Conservation (phyloP, 92 coral and sea anemone genomes). For the Virgularia gustaviana region DNA sequence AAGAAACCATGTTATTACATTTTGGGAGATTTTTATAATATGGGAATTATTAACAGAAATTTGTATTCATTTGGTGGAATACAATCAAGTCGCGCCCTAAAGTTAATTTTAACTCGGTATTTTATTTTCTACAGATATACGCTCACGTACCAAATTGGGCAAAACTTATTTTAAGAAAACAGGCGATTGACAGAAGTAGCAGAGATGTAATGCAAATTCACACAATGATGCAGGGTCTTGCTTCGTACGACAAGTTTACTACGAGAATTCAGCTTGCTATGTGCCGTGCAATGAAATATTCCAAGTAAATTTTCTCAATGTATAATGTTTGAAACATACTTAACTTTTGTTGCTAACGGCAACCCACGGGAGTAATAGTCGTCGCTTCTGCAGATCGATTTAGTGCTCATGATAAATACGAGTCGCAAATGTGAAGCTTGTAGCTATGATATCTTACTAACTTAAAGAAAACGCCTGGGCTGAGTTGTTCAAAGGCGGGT, state of each 20-base stretch:
- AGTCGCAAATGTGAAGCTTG: too few species aligned
- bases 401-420: too few species aligned
- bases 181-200: slow-evolving; percentile 80
- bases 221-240: slow-evolving; percentile 70
- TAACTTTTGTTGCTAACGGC: too few species aligned
- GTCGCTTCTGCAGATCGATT: too few species aligned
- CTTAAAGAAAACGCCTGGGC: too few species aligned
- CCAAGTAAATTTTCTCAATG: slow-evolving; percentile 49
- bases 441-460: too few species aligned
- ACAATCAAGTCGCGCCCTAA: not conserved
- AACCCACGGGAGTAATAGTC: too few species aligned
- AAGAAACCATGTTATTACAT: not conserved
- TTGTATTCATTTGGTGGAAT: not conserved
- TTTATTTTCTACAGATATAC: slow-evolving; percentile 63
- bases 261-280: slow-evolving; percentile 92
- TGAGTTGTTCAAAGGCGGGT: too few species aligned
- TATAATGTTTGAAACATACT: too few species aligned
- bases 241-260: slow-evolving; percentile 83
- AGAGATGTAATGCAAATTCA: slow-evolving; percentile 76
- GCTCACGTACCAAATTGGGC: slow-evolving; percentile 96
- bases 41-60: not conserved
- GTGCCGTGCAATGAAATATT: slow-evolving; percentile 87
- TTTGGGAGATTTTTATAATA: not conserved
- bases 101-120: not conserved
- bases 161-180: slow-evolving; percentile 62